Evolutionary conservation across 2,888 invertebrate genomes (phyloP).

Genomic region (Thera britannica): DNA sequence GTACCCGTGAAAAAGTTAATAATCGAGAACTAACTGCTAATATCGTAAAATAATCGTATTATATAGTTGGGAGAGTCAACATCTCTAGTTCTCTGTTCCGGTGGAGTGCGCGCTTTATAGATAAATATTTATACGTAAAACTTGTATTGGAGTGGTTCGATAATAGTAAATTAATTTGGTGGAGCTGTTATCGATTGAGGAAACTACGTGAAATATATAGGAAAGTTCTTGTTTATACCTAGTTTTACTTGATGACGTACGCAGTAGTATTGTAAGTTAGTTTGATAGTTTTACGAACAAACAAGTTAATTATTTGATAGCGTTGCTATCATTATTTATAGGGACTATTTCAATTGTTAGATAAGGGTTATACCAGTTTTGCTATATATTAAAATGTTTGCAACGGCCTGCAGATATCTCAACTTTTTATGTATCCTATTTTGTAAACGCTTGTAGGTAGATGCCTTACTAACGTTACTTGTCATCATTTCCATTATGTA

Average conservation of each 20-base stretch:
- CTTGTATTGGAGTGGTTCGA: conserved; percentile 38
- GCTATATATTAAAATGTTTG: no score
- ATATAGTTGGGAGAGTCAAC: background rate
- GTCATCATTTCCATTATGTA: no score
- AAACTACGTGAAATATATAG: conserved; percentile 28
- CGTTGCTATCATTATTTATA: background rate
- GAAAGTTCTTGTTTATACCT: conserved; percentile 15
- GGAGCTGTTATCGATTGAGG: conserved; percentile 29
- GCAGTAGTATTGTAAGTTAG: conserved; percentile 1
- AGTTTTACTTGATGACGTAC: conserved; percentile 9
- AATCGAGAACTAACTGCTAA: background rate
- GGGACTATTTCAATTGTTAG: no score
- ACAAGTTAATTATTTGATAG: background rate
- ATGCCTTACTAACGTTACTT: no score
- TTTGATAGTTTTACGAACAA: background rate
- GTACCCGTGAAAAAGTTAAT: no score
- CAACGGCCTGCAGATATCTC: no score
- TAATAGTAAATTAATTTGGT: conserved; percentile 41
- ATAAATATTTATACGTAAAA: conserved; percentile 51
- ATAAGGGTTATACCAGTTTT: no score
- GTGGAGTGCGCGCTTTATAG: conserved; percentile 50
- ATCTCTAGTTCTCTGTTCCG: conserved; percentile 34
- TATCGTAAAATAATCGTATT: background rate
- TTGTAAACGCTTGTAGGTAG: no score
- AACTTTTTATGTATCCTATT: no score